phyloP scores from a whole-genome alignment of 2,797 vertebrate species.

The Anas flavirostris region DNA sequence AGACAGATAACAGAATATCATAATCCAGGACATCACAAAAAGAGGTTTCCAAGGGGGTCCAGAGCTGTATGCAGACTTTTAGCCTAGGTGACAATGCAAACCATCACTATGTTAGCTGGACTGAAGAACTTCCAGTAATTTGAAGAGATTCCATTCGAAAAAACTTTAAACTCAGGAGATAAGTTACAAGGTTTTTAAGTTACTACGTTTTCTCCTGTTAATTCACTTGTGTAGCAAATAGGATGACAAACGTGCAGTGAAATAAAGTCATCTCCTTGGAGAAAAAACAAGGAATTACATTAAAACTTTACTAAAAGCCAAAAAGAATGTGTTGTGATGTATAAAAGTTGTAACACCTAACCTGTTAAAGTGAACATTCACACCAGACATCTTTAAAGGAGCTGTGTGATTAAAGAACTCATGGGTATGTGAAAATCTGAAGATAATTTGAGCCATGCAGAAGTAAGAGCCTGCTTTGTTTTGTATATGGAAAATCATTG shows the following conservation, averaged over 20 bases:
- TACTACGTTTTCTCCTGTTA: accelerated
- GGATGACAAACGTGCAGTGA: not conserved
- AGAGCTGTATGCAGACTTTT: accelerated
- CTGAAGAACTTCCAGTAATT: not conserved
- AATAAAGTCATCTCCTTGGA: not conserved
- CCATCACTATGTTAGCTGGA: not conserved
- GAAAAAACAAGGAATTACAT: not conserved
- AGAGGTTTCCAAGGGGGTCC: not conserved
- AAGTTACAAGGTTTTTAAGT: not conserved
- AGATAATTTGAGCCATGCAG: not conserved
- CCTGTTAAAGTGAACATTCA: not conserved
- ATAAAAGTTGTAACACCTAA: not conserved
- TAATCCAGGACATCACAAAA: not conserved
- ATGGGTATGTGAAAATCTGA: not conserved
- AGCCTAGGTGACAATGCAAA: accelerated
- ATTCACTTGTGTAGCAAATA: not conserved
- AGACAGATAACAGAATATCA: not conserved
- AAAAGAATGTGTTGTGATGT: not conserved
- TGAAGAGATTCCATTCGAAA: not conserved
- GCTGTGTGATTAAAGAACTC: not conserved
- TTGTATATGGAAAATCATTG: not conserved
- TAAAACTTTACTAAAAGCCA: not conserved
- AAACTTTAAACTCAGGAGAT: not conserved
- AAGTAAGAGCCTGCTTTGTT: not conserved
- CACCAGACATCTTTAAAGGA: not conserved